Conservation (phyloP, 1,140 invertebrate species). For the Apolygus lucorum region DNA sequence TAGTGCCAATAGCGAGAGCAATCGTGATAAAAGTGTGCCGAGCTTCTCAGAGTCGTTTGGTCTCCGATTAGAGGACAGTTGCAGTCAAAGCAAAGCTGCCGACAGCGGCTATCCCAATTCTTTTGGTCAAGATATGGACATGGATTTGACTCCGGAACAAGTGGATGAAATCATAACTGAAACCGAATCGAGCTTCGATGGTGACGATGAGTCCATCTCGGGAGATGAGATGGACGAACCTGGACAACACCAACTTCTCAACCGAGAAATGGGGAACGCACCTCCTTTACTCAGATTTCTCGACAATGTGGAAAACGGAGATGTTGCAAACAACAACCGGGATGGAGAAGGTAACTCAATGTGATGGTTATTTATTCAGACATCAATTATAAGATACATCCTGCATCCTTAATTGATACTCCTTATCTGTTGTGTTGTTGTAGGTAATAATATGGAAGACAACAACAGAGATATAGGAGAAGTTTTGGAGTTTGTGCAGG, state of each 20-base stretch:
- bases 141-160: constrained; percentile 35
- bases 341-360: constrained; percentile 47
- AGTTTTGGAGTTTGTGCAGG: not conserved
- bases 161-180: constrained; percentile 33
- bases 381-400: too few relatives aligned
- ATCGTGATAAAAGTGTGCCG: not conserved
- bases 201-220: constrained; percentile 26
- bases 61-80: not conserved
- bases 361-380: too few relatives aligned
- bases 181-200: constrained; percentile 30
- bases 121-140: constrained; percentile 39
- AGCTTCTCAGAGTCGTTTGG: not conserved
- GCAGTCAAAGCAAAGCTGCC: constrained; percentile 33
- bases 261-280: not conserved
- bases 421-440: too few relatives aligned
- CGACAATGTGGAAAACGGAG: constrained; percentile 44
- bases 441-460: too few relatives aligned
- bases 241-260: constrained; percentile 20
- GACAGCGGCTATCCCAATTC: constrained; percentile 48
- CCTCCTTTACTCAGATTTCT: constrained; percentile 11
- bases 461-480: not conserved
- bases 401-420: too few relatives aligned
- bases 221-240: not conserved
- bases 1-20: not conserved
- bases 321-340: constrained; percentile 48